Percentiles rank a stretch among this genome's conserved stretches.
These are phyloP conservation scores for Sciurus niger DNA, from an alignment of 2,113 vertebrate species.

Conservation along the genomic window DNA sequence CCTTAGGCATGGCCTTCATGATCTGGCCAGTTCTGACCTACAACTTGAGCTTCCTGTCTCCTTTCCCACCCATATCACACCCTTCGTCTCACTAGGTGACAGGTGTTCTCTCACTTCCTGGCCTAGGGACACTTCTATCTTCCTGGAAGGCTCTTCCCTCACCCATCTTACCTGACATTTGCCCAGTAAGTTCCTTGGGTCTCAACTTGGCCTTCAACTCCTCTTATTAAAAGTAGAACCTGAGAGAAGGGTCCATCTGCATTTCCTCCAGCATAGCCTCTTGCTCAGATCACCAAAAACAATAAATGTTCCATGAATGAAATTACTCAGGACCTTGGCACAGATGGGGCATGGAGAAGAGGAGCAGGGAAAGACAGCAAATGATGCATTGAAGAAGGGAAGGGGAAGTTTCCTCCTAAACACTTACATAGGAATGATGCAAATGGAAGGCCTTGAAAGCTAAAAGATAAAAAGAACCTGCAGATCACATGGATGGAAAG, in stretches of 20 bases:
- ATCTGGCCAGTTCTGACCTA: not conserved
- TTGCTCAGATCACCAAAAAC: not conserved
- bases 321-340: conserved; percentile 31
- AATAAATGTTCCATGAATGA: not conserved
- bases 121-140: not conserved
- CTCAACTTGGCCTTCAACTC: not conserved
- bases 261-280: not conserved
- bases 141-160: not conserved
- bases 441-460: not conserved
- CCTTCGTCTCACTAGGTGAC: not conserved
- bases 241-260: not conserved
- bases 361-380: not conserved
- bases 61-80: not conserved
- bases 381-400: not conserved
- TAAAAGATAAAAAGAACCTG: not conserved
- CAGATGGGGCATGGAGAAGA: not conserved
- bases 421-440: not conserved
- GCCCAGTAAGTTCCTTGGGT: not conserved
- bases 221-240: not conserved
- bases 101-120: not conserved
- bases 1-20: not conserved
- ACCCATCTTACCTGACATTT: not conserved
- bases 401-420: not conserved
- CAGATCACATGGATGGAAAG: not conserved
- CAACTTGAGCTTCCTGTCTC: not conserved